Evolutionary conservation across 2,113 vertebrate species (phyloP).

Genomic region (Neolamprologus longior): DNA sequence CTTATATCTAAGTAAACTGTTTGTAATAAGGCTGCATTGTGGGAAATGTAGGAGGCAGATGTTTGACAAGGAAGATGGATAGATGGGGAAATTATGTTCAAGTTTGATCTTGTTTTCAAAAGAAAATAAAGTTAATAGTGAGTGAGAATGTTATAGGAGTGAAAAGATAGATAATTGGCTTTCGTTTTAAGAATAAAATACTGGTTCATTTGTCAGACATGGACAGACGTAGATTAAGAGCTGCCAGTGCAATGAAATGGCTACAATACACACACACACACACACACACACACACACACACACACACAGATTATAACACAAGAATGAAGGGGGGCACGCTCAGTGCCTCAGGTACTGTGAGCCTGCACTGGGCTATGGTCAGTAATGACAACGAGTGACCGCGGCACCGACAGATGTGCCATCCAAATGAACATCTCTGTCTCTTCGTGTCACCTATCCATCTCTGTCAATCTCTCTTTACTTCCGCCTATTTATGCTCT

Average conservation of each 20-base stretch:
- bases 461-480: slow-evolving; percentile 26
- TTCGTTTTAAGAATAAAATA: not conserved
- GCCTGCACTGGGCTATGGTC: slow-evolving; percentile 12
- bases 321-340: not conserved
- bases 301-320: not conserved
- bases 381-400: slow-evolving; percentile 17
- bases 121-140: not conserved
- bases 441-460: slow-evolving; percentile 14
- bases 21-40: not conserved
- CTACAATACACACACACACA: not conserved
- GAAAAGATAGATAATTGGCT: not conserved
- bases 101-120: not conserved
- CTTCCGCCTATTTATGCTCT: slow-evolving; percentile 13
- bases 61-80: not conserved
- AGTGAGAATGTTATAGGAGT: not conserved
- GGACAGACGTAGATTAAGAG: not conserved
- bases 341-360: not conserved
- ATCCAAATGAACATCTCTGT: slow-evolving; percentile 31
- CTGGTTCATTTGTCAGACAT: not conserved
- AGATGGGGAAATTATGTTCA: not conserved
- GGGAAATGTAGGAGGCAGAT: not conserved
- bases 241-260: not conserved
- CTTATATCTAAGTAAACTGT: not conserved
- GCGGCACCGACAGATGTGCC: not conserved
- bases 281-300: not conserved